phyloP scores from a whole-genome alignment of 2,888 invertebrate genomes.

The Griposia aprilina region DNA sequence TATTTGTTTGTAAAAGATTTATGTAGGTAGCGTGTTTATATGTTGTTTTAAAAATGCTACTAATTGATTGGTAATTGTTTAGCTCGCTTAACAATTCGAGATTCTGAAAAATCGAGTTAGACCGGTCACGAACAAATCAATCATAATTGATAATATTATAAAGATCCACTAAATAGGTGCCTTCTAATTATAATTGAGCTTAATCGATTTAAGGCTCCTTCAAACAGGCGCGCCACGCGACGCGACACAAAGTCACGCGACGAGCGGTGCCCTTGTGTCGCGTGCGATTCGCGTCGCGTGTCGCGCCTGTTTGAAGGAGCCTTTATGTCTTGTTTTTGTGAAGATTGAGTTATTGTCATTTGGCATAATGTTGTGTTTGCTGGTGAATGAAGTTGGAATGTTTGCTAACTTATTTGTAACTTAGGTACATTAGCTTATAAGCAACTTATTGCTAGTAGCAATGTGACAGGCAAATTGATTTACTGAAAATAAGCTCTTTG shows the following conservation, averaged over 20 bases:
- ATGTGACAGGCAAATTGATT: constrained; percentile 37
- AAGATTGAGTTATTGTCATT: constrained; percentile 4
- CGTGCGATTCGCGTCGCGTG: no score
- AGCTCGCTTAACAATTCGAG: neutral
- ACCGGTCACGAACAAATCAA: constrained; percentile 18
- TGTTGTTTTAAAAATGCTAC: neutral
- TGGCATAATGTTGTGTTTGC: neutral
- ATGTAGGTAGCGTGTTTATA: neutral
- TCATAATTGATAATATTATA: constrained; percentile 15
- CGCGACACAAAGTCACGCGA: no score
- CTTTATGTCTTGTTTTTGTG: neutral
- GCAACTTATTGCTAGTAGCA: constrained; percentile 36
- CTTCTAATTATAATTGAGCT: constrained; percentile 21
- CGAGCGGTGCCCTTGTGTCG: no score
- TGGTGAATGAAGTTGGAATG: constrained; percentile 1
- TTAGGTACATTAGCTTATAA: constrained; percentile 8
- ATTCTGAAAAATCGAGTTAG: constrained; percentile 20
- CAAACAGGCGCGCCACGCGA: no score
- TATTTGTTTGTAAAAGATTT: neutral
- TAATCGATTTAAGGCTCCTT: constrained; percentile 15
- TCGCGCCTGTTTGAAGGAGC: no score
- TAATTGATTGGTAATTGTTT: constrained; percentile 33
- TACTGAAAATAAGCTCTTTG: neutral
- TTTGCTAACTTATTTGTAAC: neutral
- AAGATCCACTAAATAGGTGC: constrained; percentile 5